Evolutionary conservation across 2,888 invertebrate genomes (phyloP).

Genomic region (Taenaris catops): DNA sequence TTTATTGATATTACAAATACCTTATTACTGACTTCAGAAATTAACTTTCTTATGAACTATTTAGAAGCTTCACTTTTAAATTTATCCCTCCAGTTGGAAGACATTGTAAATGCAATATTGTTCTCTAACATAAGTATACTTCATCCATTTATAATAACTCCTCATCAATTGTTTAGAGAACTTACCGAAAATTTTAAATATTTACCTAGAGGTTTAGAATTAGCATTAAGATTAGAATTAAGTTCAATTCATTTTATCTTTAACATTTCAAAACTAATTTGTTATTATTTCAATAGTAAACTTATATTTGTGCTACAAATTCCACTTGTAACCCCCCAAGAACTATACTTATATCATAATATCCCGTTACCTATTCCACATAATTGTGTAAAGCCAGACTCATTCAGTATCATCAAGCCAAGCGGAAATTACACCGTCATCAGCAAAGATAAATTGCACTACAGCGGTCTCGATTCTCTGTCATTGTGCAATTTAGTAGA

Average conservation of each 20-base stretch:
- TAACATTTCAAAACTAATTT: slow-evolving; percentile 14
- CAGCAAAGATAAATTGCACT: slow-evolving; percentile 22
- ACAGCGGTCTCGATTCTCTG: slow-evolving; percentile 15
- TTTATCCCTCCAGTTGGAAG: not conserved
- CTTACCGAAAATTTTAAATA: slow-evolving; percentile 18
- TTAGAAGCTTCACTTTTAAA: not conserved
- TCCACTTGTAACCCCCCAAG: slow-evolving; percentile 5
- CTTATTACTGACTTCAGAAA: not conserved
- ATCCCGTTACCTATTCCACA: slow-evolving; percentile 20
- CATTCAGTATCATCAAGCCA: slow-evolving; percentile 20
- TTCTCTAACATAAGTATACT: slow-evolving; percentile 18
- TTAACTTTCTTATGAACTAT: not conserved
- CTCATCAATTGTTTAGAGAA: slow-evolving; percentile 14
- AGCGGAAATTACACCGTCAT: slow-evolving; percentile 17
- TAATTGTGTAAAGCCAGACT: slow-evolving; percentile 13
- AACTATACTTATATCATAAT: slow-evolving; percentile 7
- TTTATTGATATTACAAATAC: not conserved
- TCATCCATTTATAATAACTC: slow-evolving; percentile 25
- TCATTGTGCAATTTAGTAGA: slow-evolving; percentile 3
- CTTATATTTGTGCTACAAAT: slow-evolving; percentile 21
- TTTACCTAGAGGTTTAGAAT: slow-evolving; percentile 11
- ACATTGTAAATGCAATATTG: slow-evolving; percentile 17
- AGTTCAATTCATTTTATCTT: slow-evolving; percentile 16
- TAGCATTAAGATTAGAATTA: slow-evolving; percentile 13
- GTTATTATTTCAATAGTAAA: slow-evolving; percentile 20